Evolutionary conservation across 2,797 vertebrate species (phyloP).

Genomic region (Molossus molossus): DNA sequence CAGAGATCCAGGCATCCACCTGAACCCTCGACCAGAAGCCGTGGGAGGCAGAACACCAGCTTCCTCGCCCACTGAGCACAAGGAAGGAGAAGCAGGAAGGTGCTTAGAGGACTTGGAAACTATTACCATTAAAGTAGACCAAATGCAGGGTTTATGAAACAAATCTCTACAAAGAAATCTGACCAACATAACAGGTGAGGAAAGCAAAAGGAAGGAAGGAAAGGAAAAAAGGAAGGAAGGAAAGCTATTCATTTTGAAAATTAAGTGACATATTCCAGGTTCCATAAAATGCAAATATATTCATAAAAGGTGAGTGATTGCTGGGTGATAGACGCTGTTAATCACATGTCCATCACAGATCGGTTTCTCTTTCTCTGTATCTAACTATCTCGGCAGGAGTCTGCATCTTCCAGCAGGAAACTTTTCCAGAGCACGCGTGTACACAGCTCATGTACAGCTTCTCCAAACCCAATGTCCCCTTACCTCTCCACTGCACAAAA

Average conservation of each 20-base stretch:
- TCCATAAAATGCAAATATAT: constrained; percentile 42
- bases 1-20: not conserved
- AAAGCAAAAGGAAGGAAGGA: not conserved
- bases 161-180: constrained; percentile 33
- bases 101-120: not conserved
- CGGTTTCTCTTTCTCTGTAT: not conserved
- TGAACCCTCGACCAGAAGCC: constrained; percentile 8
- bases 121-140: constrained; percentile 2
- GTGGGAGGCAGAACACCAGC: not conserved
- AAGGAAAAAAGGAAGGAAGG: not conserved
- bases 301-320: constrained; percentile 40
- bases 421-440: constrained; percentile 79
- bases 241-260: constrained; percentile 44
- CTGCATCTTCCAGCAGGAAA: constrained; percentile 78
- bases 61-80: not conserved
- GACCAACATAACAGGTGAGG: not conserved
- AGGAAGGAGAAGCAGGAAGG: not conserved
- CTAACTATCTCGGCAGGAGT: constrained; percentile 34
- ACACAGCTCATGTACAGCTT: constrained; percentile 40
- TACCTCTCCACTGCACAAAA: constrained; percentile 58
- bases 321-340: not conserved
- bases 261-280: constrained; percentile 62
- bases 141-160: not conserved
- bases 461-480: constrained; percentile 77
- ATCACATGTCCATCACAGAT: not conserved